Evolutionary conservation across 2,113 vertebrate species (phyloP).

Genomic region (Corynorhinus townsendii): DNA sequence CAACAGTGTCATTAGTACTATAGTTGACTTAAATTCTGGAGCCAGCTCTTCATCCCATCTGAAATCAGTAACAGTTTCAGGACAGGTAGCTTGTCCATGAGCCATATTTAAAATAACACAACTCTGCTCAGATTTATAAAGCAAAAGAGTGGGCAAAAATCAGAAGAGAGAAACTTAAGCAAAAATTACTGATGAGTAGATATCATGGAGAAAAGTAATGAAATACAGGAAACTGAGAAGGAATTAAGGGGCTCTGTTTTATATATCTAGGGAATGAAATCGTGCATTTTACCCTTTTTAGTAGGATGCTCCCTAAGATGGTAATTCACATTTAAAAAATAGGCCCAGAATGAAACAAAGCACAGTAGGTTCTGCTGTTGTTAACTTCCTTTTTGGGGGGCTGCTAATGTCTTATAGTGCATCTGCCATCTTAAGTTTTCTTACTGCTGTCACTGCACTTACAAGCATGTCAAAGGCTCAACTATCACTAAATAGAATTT

Average conservation of each 20-base stretch:
- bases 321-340: constrained; percentile 66
- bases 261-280: neutral
- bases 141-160: neutral
- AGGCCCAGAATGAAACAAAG: constrained; percentile 55
- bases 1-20: neutral
- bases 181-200: neutral
- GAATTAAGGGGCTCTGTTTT: neutral
- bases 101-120: neutral
- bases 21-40: neutral
- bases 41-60: neutral
- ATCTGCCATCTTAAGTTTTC: constrained; percentile 51
- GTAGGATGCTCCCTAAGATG: constrained; percentile 59
- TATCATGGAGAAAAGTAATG: neutral
- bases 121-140: neutral
- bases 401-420: constrained; percentile 65
- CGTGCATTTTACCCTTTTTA: constrained; percentile 57
- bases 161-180: neutral
- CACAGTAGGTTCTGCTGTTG: constrained; percentile 49
- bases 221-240: neutral
- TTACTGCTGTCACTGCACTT: constrained; percentile 37
- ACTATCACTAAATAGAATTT: constrained; percentile 37
- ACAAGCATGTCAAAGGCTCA: constrained; percentile 61
- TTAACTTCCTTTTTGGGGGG: constrained; percentile 62
- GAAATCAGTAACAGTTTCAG: neutral
- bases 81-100: neutral